These are phyloP conservation scores for Pandemis heparana DNA, from an alignment of 2,888 invertebrate genomes.

Conservation along the genomic window DNA sequence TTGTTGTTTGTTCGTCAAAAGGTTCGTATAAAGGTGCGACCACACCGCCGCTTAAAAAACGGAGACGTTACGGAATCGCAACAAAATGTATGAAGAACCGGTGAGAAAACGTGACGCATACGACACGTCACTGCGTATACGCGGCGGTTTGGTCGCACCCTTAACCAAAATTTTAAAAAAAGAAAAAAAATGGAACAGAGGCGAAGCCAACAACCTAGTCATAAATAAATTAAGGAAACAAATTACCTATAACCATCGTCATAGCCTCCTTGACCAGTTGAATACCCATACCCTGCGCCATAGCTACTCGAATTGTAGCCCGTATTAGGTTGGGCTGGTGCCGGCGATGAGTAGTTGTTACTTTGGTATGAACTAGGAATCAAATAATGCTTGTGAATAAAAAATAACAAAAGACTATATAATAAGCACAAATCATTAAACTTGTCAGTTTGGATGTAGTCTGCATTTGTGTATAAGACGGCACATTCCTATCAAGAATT, in stretches of 20 bases:
- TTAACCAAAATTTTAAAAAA: too few relatives aligned
- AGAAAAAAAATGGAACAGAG: too few relatives aligned
- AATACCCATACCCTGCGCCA: constrained; percentile 73
- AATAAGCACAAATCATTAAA: not conserved
- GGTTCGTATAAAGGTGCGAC: too few relatives aligned
- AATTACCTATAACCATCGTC: constrained; percentile 77
- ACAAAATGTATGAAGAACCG: too few relatives aligned
- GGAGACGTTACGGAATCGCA: too few relatives aligned
- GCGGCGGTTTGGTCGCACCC: too few relatives aligned
- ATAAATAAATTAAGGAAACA: not conserved
- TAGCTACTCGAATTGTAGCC: constrained; percentile 71
- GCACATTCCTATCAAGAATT: constrained; percentile 83
- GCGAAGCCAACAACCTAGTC: too few relatives aligned
- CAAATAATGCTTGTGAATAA: constrained; percentile 15
- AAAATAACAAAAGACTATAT: not conserved
- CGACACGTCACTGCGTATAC: too few relatives aligned
- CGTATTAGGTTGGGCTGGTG: constrained; percentile 60
- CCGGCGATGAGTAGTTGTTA: constrained; percentile 68
- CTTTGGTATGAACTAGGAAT: constrained; percentile 72
- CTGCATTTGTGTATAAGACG: constrained; percentile 83
- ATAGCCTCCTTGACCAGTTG: constrained; percentile 70
- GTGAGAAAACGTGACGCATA: too few relatives aligned
- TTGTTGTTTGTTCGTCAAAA: too few relatives aligned
- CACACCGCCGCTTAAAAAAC: too few relatives aligned
- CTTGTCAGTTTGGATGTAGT: constrained; percentile 49